These are phyloP conservation scores for Euwallacea fornicatus DNA, from an alignment of 1,140 invertebrate species.

Conservation along the genomic window DNA sequence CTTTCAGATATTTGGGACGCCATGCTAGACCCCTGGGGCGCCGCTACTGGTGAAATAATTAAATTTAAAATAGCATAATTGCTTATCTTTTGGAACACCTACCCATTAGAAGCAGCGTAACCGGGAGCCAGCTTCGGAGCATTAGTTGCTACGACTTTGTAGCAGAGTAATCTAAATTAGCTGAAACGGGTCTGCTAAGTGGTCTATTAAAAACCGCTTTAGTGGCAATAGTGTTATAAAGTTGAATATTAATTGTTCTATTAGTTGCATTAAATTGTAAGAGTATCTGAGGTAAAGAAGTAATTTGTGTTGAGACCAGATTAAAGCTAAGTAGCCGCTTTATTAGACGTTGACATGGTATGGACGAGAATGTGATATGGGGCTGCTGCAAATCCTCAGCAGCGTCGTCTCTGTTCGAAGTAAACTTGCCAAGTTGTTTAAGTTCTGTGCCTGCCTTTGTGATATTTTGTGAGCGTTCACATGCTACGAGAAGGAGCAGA, in stretches of 20 bases:
- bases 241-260: constrained; percentile 22
- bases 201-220: constrained; percentile 22
- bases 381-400: too few species aligned
- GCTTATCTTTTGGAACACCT: constrained; percentile 18
- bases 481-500: too few species aligned
- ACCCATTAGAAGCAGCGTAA: constrained; percentile 17
- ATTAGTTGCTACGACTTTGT: not conserved
- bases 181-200: constrained; percentile 15
- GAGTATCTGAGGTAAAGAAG: constrained; percentile 8
- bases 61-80: not conserved
- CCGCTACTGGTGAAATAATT: not conserved
- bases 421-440: too few species aligned
- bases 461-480: too few species aligned
- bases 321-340: constrained; percentile 21
- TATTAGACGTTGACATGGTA: not conserved
- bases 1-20: too few species aligned
- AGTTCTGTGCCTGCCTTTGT: too few species aligned
- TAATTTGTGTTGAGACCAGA: constrained; percentile 15
- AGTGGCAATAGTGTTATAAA: constrained; percentile 16
- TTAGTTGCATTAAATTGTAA: constrained; percentile 9
- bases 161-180: constrained; percentile 16
- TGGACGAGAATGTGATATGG: too few species aligned
- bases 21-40: not conserved
- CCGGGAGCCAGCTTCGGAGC: constrained; percentile 10
- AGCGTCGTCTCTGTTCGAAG: too few species aligned